Base-by-base conservation (phyloP, 2,113 vertebrate genomes). In the Scortum barcoo region DNA sequence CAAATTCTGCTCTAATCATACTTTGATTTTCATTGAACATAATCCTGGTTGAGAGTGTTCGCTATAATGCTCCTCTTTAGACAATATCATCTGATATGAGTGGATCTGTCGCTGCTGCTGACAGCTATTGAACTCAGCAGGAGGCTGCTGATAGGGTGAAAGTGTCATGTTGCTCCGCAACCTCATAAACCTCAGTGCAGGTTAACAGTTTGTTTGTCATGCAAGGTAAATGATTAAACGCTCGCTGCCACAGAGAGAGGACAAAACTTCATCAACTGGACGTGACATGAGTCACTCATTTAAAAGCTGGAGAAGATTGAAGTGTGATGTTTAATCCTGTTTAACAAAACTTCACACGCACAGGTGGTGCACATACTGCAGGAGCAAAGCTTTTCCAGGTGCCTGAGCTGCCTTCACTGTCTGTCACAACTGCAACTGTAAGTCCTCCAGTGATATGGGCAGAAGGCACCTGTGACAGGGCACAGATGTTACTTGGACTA, bases 191-290 rank as follows among this genome's bases (percentile, higher is more conserved):
- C 20, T 22, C 44, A 69, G 60, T 0, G 16, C 54, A 19, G 67
- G 71, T 83, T n/a, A 69, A 83, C 62, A 33, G 69, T 74, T 56
- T 75, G 50, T 51, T 67, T 46, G 61, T 57, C 71, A 80, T 68
- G 14, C 10, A 5, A 69, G 66, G 78, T 92, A 4, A 92, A 93
- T 92, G 62, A 91, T 93, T 94, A 89, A 90, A 51, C 62, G 10
- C 3, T 50, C 3, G 20, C 63, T 48, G 57, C 24, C 78, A 16
- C 30, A 73, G 48, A 44, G n/a, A 10, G 8, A 74, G 1, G 20
- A 82, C 54, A 19, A 84, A 66, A 17, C 36, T n/a, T n/a, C 2
- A 28, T 66, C 17, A 7, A 71, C 6, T 19, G n/a, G 16, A 12
- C 3, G 7, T 72, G 78, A 71, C 13, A 26, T 1, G 13, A 53